phyloP scores from a whole-genome alignment of 2,888 invertebrate species.

The Cheilosia vulpina region DNA sequence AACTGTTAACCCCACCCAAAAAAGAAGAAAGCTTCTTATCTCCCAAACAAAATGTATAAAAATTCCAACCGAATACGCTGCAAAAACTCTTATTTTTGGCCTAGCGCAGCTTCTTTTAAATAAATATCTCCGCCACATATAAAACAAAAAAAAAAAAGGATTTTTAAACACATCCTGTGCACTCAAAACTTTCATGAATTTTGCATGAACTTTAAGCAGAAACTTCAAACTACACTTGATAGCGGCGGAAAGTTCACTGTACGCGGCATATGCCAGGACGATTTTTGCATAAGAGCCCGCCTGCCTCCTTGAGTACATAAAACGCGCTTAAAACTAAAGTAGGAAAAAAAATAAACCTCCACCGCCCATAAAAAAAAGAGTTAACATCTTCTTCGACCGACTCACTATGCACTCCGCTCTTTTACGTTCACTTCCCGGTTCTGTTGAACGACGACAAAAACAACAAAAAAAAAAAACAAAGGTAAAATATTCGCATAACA shows the following conservation, averaged over 20 bases:
- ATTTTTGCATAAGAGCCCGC: slow-evolving; percentile 67
- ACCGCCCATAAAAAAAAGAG: slow-evolving; percentile 11
- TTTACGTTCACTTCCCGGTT: slow-evolving; percentile 38
- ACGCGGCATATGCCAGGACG: slow-evolving; percentile 71
- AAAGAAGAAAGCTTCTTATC: not conserved
- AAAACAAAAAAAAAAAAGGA: not conserved
- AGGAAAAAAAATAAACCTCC: slow-evolving; percentile 6
- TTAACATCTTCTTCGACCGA: slow-evolving; percentile 45
- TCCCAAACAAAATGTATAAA: not conserved
- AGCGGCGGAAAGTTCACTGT: slow-evolving; percentile 62
- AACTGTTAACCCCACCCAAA: not conserved
- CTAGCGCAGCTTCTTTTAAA: slow-evolving; percentile 4
- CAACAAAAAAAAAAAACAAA: slow-evolving; percentile 39
- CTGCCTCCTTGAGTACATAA: slow-evolving; percentile 48
- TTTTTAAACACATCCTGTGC: slow-evolving; percentile 10
- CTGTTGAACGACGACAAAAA: not conserved
- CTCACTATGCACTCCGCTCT: not conserved
- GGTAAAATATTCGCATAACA: slow-evolving; percentile 68
- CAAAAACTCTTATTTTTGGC: not conserved
- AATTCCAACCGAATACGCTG: not conserved
- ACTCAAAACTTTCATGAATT: slow-evolving; percentile 71
- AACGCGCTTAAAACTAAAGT: slow-evolving; percentile 44
- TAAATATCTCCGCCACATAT: slow-evolving; percentile 7
- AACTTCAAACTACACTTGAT: slow-evolving; percentile 67
- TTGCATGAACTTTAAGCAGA: slow-evolving; percentile 67